phyloP scores from a whole-genome alignment of 2,113 vertebrate genomes.

The Rattus rattus region DNA sequence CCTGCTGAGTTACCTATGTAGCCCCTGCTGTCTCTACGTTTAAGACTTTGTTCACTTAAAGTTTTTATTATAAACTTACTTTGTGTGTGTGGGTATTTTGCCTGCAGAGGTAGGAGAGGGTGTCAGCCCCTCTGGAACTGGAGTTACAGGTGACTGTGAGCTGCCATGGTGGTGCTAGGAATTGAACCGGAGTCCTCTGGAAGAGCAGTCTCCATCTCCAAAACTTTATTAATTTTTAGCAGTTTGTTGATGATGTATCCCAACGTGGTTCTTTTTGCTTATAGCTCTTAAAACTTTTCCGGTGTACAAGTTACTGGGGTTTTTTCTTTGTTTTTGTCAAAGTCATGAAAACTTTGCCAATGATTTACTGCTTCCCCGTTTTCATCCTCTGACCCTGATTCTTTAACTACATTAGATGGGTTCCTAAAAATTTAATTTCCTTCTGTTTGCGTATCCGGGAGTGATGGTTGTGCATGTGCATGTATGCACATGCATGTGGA shows the following conservation, averaged over 20 bases:
- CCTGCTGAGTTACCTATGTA: background rate
- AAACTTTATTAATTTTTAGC: background rate
- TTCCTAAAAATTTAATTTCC: background rate
- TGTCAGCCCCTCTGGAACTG: background rate
- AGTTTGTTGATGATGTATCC: background rate
- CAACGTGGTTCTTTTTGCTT: background rate
- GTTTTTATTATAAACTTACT: background rate
- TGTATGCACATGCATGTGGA: background rate
- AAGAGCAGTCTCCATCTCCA: background rate
- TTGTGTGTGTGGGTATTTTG: background rate
- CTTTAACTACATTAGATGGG: background rate
- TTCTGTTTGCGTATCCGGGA: background rate
- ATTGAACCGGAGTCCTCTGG: background rate
- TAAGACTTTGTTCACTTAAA: background rate
- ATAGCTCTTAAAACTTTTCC: background rate
- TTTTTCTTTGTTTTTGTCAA: conserved; percentile 12
- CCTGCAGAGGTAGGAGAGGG: background rate
- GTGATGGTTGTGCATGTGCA: background rate
- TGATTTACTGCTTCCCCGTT: background rate
- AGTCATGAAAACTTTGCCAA: background rate
- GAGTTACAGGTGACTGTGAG: background rate
- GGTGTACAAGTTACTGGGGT: background rate
- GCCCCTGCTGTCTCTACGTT: background rate
- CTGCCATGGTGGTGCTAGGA: background rate
- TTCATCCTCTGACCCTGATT: background rate